Evolutionary conservation across 64 coral and sea anemone species (phyloP), one percentile per base, ranked within the genome.

Genomic region (Pocillopora damicornis): DNA sequence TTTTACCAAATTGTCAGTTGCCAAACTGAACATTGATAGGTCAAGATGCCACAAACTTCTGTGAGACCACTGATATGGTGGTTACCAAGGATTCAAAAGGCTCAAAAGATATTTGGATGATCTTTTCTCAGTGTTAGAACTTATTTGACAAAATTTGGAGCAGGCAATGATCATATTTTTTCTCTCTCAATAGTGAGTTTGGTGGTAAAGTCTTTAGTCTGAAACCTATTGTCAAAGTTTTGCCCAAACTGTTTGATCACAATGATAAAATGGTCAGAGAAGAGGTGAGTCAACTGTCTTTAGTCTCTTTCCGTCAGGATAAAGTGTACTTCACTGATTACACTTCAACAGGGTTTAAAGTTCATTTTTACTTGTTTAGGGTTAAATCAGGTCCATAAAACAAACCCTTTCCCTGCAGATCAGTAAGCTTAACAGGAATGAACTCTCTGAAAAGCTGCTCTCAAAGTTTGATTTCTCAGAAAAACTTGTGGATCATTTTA

Each of bases 231-330:
- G 93, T 99, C 17, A 99, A 99, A 87, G 80, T 76, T 76, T 67
- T 99, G 15, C 97, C 97, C 37, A 99, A 99, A 74, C 68, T 99
- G 38, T 90, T 99, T 87, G 97, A 99, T 72, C 97, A 99, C 75
- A 99, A 79, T 91, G 97, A 99, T 59, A 99, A 99, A 72, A 93
- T 73, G 51, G 97, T 99, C 20, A 81, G 97, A 79, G 97, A 93
- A 87, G 97, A 99, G 86, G 97, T 99, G 89, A 63, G 85, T 60
- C 56, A 7, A 65, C 7, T 12, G 61, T 14, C 58, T 45, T 73
- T 34, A 59, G 26, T 30, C 67, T 20, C 82, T 69, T 23, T 11
- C 13, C 60, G 51, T 37, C 58, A 58, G 51, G 9, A 30, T 83
- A 83, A 9, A 58, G 8, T 71, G 10, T 23, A n/a, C 67, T 23